Evolutionary conservation across 2,797 vertebrate species (phyloP).

Genomic region (Australoheros facetus): DNA sequence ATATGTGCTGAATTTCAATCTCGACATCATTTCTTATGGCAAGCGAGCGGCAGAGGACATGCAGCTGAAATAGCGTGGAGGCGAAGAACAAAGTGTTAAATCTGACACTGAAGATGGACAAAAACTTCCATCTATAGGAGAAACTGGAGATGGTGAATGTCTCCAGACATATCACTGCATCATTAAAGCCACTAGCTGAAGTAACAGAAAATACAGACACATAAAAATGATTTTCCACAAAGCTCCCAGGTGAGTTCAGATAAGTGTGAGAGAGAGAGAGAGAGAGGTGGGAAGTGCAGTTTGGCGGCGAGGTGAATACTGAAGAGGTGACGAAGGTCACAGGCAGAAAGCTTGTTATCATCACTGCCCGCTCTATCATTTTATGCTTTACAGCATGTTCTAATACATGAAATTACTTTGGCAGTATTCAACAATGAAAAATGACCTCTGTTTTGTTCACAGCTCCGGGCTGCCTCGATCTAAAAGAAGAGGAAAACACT

Average conservation of each 20-base stretch:
- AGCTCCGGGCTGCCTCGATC: background rate
- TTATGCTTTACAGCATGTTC: background rate
- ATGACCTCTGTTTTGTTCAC: background rate
- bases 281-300: background rate
- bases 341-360: background rate
- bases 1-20: background rate
- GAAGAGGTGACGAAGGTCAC: slow-evolving; percentile 2
- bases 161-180: background rate
- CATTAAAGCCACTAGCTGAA: background rate
- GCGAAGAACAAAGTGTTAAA: background rate
- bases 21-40: background rate
- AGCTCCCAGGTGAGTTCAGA: slow-evolving; percentile 4
- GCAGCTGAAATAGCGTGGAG: background rate
- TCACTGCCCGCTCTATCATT: background rate
- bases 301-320: background rate
- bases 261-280: background rate
- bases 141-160: background rate
- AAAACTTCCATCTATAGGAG: background rate
- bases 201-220: background rate
- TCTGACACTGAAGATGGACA: background rate
- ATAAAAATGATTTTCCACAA: background rate
- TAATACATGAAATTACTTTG: background rate
- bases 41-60: background rate
- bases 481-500: background rate
- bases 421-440: background rate